phyloP scores from a whole-genome alignment of 2,797 vertebrate species.

The Paguma larvata region DNA sequence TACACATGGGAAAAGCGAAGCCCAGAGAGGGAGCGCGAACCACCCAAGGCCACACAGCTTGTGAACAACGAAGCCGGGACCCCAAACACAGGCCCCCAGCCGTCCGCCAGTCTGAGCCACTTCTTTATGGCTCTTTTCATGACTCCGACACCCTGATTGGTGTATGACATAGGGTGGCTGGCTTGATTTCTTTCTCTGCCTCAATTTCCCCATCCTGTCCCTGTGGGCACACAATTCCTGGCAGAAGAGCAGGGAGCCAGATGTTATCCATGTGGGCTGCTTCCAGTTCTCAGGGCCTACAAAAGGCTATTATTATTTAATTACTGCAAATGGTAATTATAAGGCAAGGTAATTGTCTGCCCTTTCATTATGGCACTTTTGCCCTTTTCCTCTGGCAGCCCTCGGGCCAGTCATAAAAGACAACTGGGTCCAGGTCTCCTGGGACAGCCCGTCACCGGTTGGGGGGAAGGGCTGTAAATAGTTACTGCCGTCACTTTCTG shows the following conservation, averaged over 20 bases:
- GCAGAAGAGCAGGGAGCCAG: constrained; percentile 51
- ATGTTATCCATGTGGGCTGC: constrained; percentile 23
- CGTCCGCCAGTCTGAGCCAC: background rate
- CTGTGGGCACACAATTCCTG: constrained; percentile 28
- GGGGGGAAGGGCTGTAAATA: background rate
- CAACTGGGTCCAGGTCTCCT: background rate
- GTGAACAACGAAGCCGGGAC: background rate
- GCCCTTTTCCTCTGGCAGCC: constrained; percentile 61
- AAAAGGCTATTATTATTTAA: constrained; percentile 80
- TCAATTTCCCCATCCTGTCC: constrained; percentile 54
- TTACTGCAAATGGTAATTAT: constrained; percentile 78
- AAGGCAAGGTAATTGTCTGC: constrained; percentile 75
- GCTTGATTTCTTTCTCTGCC: constrained; percentile 42
- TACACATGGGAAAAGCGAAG: background rate
- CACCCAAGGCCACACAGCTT: background rate
- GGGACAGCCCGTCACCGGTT: background rate
- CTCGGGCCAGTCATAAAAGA: constrained; percentile 57
- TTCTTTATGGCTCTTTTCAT: background rate
- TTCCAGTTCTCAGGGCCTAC: constrained; percentile 64
- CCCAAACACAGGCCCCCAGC: background rate
- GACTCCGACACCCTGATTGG: background rate
- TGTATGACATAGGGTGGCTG: background rate
- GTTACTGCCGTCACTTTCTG: background rate
- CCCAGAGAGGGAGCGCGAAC: background rate
- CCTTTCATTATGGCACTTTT: constrained; percentile 67